Conservation (phyloP, 2,113 vertebrate genomes). For the Mohoua ochrocephala region DNA sequence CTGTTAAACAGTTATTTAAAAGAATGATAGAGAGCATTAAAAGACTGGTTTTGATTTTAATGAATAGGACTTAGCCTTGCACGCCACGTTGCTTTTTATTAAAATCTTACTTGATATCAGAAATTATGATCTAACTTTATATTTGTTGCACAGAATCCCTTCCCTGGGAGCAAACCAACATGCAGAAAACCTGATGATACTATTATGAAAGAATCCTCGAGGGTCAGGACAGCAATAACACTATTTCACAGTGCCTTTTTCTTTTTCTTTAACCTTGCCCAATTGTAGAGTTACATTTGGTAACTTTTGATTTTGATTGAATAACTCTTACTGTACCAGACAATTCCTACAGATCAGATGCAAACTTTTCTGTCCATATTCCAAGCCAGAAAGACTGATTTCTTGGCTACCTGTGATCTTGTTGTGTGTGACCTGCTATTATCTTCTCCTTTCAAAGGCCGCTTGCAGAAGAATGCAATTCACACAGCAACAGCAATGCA, state of each 20-base stretch:
- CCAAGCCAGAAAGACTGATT: neutral
- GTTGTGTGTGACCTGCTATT: neutral
- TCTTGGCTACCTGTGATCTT: neutral
- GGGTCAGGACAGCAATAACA: neutral
- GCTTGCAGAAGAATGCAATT: neutral
- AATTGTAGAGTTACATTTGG: neutral
- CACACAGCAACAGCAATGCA: neutral
- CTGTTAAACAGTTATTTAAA: neutral
- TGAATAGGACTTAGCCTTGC: neutral
- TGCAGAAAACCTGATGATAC: neutral
- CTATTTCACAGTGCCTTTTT: neutral
- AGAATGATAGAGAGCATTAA: neutral
- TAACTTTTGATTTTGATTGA: neutral
- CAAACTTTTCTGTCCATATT: neutral
- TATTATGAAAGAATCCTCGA: neutral
- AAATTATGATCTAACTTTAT: neutral
- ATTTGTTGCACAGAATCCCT: neutral
- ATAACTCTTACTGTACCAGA: neutral
- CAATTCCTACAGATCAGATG: neutral
- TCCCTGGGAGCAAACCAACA: neutral
- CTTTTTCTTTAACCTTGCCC: neutral
- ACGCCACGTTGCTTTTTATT: neutral
- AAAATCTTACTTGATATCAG: neutral
- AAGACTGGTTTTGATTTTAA: neutral
- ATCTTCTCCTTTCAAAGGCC: neutral